Conservation (phyloP, 2,797 vertebrate genomes). For the Anguilla megastoma region DNA sequence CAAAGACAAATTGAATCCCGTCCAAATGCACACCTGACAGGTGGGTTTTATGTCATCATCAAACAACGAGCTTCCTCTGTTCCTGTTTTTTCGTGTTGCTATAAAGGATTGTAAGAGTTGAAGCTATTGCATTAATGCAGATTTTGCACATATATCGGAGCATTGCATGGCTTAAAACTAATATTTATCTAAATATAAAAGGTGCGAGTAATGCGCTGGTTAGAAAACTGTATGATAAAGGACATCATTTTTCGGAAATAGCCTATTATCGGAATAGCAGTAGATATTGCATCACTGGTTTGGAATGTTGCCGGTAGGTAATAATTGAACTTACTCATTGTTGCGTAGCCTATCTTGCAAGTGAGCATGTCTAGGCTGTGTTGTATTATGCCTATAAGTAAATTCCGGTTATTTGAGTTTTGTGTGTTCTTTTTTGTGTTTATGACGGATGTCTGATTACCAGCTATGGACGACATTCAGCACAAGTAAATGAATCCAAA, state of each 20-base stretch:
- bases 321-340: neutral
- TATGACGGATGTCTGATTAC: neutral
- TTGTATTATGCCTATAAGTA: neutral
- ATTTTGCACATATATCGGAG: neutral
- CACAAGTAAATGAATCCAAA: neutral
- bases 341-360: neutral
- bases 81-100: neutral
- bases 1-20: neutral
- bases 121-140: neutral
- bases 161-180: neutral
- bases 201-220: neutral
- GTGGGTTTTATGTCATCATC: conserved; percentile 41
- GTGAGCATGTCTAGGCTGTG: neutral
- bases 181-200: neutral
- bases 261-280: neutral
- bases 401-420: neutral
- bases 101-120: neutral
- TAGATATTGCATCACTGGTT: neutral
- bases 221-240: neutral
- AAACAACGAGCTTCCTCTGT: neutral
- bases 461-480: neutral
- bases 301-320: neutral
- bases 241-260: neutral
- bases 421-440: neutral
- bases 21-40: conserved; percentile 57